phyloP scores from a whole-genome alignment of 2,888 invertebrate genomes.

The Orthosia cruda region DNA sequence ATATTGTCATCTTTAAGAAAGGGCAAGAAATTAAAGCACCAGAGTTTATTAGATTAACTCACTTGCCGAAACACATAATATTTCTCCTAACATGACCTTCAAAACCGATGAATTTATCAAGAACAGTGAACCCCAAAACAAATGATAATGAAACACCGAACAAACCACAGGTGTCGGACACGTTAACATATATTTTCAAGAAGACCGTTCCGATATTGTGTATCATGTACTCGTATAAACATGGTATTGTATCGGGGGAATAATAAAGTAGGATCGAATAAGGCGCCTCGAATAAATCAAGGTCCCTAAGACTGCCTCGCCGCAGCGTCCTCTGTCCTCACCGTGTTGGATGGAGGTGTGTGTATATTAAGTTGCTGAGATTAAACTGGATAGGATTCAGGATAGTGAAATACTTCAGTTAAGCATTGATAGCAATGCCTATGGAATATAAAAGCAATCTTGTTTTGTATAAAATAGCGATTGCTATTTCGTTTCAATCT shows the following conservation, averaged over 20 bases:
- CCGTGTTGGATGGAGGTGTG: conserved; percentile 63
- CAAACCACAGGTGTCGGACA: conserved; percentile 40
- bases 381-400: conserved; percentile 29
- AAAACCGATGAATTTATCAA: conserved; percentile 14
- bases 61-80: background rate
- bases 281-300: conserved; percentile 77
- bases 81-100: background rate
- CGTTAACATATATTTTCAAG: conserved; percentile 52
- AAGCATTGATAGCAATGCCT: background rate
- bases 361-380: conserved; percentile 61
- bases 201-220: conserved; percentile 62
- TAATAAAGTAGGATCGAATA: conserved; percentile 75
- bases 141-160: conserved; percentile 19
- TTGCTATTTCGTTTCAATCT: background rate
- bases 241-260: conserved; percentile 67
- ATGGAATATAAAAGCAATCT: background rate
- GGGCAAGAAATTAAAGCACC: background rate
- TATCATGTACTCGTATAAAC: conserved; percentile 66
- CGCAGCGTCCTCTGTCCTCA: conserved; percentile 55
- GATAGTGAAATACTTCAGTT: conserved; percentile 4
- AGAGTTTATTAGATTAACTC: background rate
- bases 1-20: no score
- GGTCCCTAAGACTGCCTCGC: conserved; percentile 68
- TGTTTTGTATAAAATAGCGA: background rate
- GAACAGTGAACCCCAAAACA: background rate